phyloP scores from a whole-genome alignment of 2,113 vertebrate genomes.

The human (Homo sapiens) region GRCh38 chr9:35349501-35350000 shows the following conservation, averaged over 20 bases:
- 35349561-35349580: not conserved
- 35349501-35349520: not conserved
- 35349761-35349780: not conserved
- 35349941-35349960: not conserved
- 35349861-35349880: slow-evolving; percentile 19
- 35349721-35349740: slow-evolving; percentile 57
- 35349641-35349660: slow-evolving; percentile 9
- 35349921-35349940: slow-evolving; percentile 15
- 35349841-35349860: not conserved
- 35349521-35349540: not conserved
- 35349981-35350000: slow-evolving; percentile 28
- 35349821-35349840: not conserved
- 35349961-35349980: slow-evolving; percentile 35
- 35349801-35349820: slow-evolving; percentile 24
- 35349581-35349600: slow-evolving; percentile 3
- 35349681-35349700: slow-evolving; percentile 38
- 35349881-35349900: slow-evolving; percentile 35
- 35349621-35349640: not conserved
- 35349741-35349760: slow-evolving; percentile 53
- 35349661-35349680: not conserved
- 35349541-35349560: not conserved
- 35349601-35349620: not conserved
- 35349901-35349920: not conserved
- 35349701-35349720: slow-evolving; percentile 53
- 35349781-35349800: slow-evolving; percentile 14